Evolutionary conservation across 2,888 invertebrate species (phyloP), one percentile per base, ranked within the genome.

Genomic region (Chrysina gloriosa): DNA sequence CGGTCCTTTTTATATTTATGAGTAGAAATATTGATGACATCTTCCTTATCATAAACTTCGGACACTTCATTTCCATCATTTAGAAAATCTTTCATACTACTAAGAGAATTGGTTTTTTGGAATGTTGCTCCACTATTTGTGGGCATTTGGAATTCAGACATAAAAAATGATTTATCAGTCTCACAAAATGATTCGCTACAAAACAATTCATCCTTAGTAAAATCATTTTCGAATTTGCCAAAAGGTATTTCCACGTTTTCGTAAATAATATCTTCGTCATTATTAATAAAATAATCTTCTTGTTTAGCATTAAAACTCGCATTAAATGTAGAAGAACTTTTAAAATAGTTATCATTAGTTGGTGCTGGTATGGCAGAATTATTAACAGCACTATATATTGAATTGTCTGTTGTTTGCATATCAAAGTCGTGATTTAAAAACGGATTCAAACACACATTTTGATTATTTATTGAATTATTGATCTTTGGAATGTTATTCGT

Each of bases 361-460:
- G 25, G 11, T 47, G 31, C 7, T 31, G 52, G 45, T 14, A 45
- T 73, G 48, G 78, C 77, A 2, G 81, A 78, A 64, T 79, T 80
- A 0, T 79, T 80, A 6, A 80, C 80, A 1, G 75, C 76, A 9
- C 77, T 77, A 65, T 77, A 82, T 69, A 74, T 81, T 1, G 82
- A 78, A 52, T 73, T 77, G 66, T 72, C 73, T 21, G 71, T 65
- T n/a, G 63, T 65, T 9, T 64, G 42, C 1, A 56, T 63, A 21
- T 66, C 11, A 68, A 75, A 76, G 36, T 77, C 76, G 16, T 73
- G 68, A 34, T 63, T 74, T 34, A 82, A 72, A 73, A 82, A 82
- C 4, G 83, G 83, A 73, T 83, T 83, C 36, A 79, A 73, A 65
- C 63, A 71, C 54, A 29, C 52, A 34, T 31, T 52, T 69, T 58